Evolutionary conservation across 2,113 vertebrate genomes (phyloP), one percentile per base, ranked within the genome.

Genomic region (Shinisaurus crocodilurus): DNA sequence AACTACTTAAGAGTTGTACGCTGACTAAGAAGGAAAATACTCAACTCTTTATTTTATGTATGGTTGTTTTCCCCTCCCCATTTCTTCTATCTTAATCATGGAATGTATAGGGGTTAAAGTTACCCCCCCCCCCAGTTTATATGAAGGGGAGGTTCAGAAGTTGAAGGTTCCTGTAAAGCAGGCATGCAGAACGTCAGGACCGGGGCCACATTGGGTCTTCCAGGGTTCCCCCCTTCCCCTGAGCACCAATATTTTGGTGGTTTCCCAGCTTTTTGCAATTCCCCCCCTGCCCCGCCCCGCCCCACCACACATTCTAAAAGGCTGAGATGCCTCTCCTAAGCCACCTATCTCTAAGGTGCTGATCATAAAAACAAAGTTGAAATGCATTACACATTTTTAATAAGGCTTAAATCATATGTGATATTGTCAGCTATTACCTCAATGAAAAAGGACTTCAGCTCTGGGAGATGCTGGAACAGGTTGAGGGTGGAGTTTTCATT

Each of bases 371-470:
- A 91, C 3, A 5, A 93, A 91, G 80, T 93, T 81, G 25, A 87
- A 90, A 10, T 50, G 75, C 10, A 76, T 75, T 23, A 89, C 40
- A 93, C 87, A 20, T 89, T 91, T 87, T 74, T 91, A 48, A 81
- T 79, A 23, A 92, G 45, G 77, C 48, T 89, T 90, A 74, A 65
- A 95, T 90, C 7, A 82, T 15, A 79, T 63, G 40, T 37, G 43
- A 65, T 48, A 23, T 57, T 72, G 29, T 27, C 86, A 12, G 16
- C 32, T 34, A 65, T 95, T 97, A 99, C 99, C 98, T 99, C 99
- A 87, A 99, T 98, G 89, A 99, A 99, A 97, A 99, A 99, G 37
- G 98, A 99, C 94, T 99, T 99, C 91, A 99, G 97, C 91, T 99
- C 98, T 57, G 97, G 93, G 91, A 99, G 98, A 92, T 99, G 98